Conservation (phyloP, 2,113 vertebrate species). For the Indri indri region DNA sequence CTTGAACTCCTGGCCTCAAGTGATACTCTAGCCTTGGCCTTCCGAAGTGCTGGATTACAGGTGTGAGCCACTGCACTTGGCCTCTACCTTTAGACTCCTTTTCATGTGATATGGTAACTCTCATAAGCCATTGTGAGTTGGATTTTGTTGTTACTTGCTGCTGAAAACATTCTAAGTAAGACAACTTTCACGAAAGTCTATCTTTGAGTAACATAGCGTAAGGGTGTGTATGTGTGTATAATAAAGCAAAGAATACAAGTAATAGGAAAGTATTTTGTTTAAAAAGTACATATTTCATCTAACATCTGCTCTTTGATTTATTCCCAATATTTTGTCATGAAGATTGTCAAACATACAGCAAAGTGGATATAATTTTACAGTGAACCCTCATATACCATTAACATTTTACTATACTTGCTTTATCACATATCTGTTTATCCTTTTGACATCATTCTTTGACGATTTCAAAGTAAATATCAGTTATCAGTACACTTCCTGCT, state of each 20-base stretch:
- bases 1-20: too few species aligned
- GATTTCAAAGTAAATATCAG: not conserved
- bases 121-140: not conserved
- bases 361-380: constrained; percentile 1
- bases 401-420: not conserved
- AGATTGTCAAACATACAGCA: not conserved
- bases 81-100: not conserved
- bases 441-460: not conserved
- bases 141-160: not conserved
- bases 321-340: not conserved
- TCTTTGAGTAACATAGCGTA: not conserved
- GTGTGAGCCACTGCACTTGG: too few species aligned
- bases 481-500: not conserved
- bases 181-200: not conserved
- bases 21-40: too few species aligned
- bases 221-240: not conserved
- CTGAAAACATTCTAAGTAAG: constrained; percentile 12
- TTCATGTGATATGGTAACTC: not conserved
- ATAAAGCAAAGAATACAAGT: not conserved
- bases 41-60: too few species aligned
- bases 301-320: not conserved
- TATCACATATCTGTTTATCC: not conserved
- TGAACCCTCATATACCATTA: not conserved
- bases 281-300: not conserved
- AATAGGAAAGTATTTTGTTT: not conserved